Percentiles rank a stretch among this genome's conserved stretches.
These are phyloP conservation scores for Nothocercus nigrocapillus DNA, from an alignment of 2,113 vertebrate genomes.

Conservation along the genomic window DNA sequence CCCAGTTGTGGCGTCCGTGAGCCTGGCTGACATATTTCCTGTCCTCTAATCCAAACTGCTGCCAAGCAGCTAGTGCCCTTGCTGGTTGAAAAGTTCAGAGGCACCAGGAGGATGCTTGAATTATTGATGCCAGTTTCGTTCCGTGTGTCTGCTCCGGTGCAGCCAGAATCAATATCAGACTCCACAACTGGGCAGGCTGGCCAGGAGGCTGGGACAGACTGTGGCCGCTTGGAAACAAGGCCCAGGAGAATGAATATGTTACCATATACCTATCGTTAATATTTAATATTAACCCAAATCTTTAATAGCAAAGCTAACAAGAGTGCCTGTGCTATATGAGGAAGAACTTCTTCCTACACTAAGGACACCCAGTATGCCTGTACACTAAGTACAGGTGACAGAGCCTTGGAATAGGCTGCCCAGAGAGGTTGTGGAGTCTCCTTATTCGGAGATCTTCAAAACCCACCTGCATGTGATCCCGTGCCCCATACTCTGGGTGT, in stretches of 20 bases:
- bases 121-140: slow-evolving; percentile 66
- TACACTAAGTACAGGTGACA: too few species aligned
- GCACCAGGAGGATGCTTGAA: slow-evolving; percentile 50
- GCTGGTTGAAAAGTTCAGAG: slow-evolving; percentile 64
- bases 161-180: not conserved
- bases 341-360: too few species aligned
- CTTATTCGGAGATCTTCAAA: too few species aligned
- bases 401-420: too few species aligned
- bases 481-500: too few species aligned
- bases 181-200: not conserved
- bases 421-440: too few species aligned
- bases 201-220: not conserved
- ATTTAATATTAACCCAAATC: too few species aligned
- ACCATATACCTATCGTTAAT: too few species aligned
- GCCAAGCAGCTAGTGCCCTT: slow-evolving; percentile 53
- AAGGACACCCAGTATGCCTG: too few species aligned
- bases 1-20: not conserved
- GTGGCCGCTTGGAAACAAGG: not conserved
- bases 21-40: slow-evolving; percentile 4
- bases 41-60: slow-evolving; percentile 8
- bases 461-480: too few species aligned
- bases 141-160: not conserved
- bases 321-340: too few species aligned
- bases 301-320: too few species aligned
- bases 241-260: not conserved